These are phyloP conservation scores for Oreochromis aureus DNA, from an alignment of 2,113 vertebrate genomes.

Conservation along the genomic window DNA sequence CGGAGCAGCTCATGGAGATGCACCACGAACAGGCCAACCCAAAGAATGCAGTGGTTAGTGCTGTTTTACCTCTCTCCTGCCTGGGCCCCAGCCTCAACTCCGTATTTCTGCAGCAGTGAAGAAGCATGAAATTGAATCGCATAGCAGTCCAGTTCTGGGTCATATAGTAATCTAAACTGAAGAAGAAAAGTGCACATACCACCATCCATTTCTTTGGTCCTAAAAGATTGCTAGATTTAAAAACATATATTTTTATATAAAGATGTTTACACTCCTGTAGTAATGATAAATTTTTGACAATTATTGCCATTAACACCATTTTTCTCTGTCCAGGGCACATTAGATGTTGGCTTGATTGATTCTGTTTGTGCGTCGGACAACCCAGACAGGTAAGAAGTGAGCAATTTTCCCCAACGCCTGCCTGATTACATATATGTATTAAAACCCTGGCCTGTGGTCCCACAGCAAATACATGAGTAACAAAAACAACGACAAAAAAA, in stretches of 20 bases:
- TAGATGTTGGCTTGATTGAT: constrained; percentile 90
- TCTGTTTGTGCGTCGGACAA: constrained; percentile 92
- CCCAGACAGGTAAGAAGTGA: constrained; percentile 80
- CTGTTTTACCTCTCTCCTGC: constrained; percentile 28
- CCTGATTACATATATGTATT: not conserved
- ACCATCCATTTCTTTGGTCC: not conserved
- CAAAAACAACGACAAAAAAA: fast-evolving
- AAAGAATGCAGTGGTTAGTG: constrained; percentile 91
- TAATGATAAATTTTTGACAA: not conserved
- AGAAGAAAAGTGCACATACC: not conserved
- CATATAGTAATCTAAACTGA: not conserved
- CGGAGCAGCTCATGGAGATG: constrained; percentile 88
- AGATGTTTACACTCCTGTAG: not conserved
- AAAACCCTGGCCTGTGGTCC: not conserved
- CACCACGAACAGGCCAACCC: constrained; percentile 92
- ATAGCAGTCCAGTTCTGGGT: not conserved
- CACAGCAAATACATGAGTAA: not conserved
- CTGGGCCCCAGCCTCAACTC: constrained; percentile 1
- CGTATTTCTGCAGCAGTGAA: not conserved
- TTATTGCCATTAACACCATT: not conserved
- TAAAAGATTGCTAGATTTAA: not conserved
- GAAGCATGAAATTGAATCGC: not conserved
- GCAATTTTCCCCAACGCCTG: not conserved
- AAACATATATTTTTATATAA: not conserved
- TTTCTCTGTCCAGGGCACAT: constrained; percentile 75